Conservation (phyloP, 2,888 invertebrate species). For the Ormyrus thymus region DNA sequence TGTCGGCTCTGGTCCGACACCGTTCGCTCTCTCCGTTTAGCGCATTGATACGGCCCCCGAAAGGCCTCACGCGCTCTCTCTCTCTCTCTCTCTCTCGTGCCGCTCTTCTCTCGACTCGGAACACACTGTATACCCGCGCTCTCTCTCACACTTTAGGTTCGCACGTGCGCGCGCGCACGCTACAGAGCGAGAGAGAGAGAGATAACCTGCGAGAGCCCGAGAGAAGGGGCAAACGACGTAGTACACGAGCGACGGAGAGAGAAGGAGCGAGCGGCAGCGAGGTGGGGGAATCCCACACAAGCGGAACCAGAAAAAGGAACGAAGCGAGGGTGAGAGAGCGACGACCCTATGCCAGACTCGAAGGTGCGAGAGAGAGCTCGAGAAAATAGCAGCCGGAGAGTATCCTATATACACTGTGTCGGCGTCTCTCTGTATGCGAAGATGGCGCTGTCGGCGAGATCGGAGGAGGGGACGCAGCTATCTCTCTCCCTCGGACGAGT, state of each 20-base stretch:
- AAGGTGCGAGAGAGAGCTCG: conserved; percentile 35
- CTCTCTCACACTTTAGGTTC: background rate
- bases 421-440: background rate
- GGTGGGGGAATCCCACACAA: background rate
- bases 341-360: background rate
- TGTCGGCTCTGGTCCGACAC: conserved; percentile 2
- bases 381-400: conserved; percentile 45
- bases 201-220: background rate
- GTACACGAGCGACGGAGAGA: too few species aligned
- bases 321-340: conserved; percentile 24
- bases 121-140: background rate
- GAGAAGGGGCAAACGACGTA: too few species aligned
- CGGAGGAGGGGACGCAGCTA: too few species aligned
- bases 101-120: background rate
- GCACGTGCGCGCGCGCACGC: conserved; percentile 56
- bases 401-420: background rate
- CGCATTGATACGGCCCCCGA: background rate
- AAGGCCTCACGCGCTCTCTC: background rate
- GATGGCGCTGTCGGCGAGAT: background rate
- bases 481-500: conserved; percentile 35
- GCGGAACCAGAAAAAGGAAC: conserved; percentile 14
- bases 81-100: conserved; percentile 4
- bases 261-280: background rate
- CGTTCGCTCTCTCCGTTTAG: conserved; percentile 1
- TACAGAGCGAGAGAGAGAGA: conserved; percentile 35